A percentile compares a stretch with the other conserved stretches of the same genome.
These are phyloP conservation scores for Fistularia commersonii DNA, from an alignment of 2,797 vertebrate genomes.

Conservation along the genomic window DNA sequence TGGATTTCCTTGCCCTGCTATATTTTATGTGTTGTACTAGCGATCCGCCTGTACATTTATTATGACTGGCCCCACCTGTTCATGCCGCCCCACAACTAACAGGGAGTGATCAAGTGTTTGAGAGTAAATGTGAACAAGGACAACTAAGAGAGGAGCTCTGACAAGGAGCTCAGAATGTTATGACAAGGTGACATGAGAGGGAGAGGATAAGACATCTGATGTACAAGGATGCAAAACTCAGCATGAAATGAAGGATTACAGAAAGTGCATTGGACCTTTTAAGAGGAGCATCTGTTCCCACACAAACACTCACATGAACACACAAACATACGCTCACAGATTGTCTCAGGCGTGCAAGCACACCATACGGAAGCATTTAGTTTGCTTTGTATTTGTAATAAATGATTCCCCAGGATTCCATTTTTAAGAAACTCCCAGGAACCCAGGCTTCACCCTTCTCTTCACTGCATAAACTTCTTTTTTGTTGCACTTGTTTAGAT, in stretches of 20 bases:
- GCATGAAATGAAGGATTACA: conserved; percentile 40
- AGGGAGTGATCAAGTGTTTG: conserved; percentile 11
- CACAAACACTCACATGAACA: conserved; percentile 5
- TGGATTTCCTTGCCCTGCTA: too few species aligned
- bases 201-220: conserved; percentile 37
- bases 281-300: conserved; percentile 8
- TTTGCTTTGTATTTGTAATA: too few species aligned
- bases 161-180: conserved; percentile 13
- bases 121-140: conserved; percentile 4
- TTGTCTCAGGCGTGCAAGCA: background rate
- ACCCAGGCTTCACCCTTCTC: too few species aligned
- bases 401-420: too few species aligned
- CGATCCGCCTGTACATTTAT: too few species aligned
- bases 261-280: conserved; percentile 24
- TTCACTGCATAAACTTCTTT: too few species aligned
- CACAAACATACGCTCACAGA: background rate
- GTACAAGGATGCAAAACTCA: conserved; percentile 30
- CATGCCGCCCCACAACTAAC: conserved; percentile 4
- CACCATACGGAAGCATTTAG: too few species aligned
- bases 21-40: too few species aligned
- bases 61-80: too few species aligned
- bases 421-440: too few species aligned
- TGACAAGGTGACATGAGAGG: conserved; percentile 25
- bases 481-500: too few species aligned
- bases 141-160: conserved; percentile 16